These are phyloP conservation scores for Margarornis squamiger DNA, from an alignment of 2,797 vertebrate genomes.

Conservation along the genomic window DNA sequence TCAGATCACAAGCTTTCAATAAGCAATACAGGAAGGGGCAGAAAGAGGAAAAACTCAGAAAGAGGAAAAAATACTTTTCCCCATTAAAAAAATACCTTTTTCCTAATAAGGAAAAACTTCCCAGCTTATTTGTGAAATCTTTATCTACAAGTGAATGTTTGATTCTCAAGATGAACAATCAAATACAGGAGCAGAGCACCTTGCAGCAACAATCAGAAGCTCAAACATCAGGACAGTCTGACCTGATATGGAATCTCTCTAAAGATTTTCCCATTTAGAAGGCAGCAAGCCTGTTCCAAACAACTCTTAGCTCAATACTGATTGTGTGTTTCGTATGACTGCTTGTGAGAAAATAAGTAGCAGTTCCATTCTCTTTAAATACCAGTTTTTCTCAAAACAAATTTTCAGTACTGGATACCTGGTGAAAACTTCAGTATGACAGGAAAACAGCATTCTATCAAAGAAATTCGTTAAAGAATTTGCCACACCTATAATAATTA, in stretches of 20 bases:
- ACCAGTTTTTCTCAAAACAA: neutral
- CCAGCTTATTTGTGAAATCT: neutral
- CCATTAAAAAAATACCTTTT: neutral
- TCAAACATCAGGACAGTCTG: neutral
- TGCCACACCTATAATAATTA: neutral
- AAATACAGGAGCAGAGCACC: neutral
- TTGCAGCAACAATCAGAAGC: neutral
- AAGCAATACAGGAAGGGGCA: neutral
- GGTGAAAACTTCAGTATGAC: neutral
- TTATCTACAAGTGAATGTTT: neutral
- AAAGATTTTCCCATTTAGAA: neutral
- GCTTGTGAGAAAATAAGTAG: neutral
- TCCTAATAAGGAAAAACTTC: accelerated
- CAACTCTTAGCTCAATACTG: neutral
- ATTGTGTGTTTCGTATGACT: accelerated
- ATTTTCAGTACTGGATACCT: neutral
- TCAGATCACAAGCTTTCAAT: neutral
- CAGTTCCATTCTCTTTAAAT: neutral
- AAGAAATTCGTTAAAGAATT: neutral
- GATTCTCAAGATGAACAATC: accelerated
- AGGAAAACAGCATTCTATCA: neutral
- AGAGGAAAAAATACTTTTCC: neutral
- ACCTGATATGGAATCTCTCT: neutral
- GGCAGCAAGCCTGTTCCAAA: neutral
- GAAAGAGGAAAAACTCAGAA: neutral